Percentiles rank a stretch among this genome's conserved stretches.
Evolutionary conservation across 2,888 invertebrate genomes (phyloP).

Genomic region (Keiferia lycopersicella): DNA sequence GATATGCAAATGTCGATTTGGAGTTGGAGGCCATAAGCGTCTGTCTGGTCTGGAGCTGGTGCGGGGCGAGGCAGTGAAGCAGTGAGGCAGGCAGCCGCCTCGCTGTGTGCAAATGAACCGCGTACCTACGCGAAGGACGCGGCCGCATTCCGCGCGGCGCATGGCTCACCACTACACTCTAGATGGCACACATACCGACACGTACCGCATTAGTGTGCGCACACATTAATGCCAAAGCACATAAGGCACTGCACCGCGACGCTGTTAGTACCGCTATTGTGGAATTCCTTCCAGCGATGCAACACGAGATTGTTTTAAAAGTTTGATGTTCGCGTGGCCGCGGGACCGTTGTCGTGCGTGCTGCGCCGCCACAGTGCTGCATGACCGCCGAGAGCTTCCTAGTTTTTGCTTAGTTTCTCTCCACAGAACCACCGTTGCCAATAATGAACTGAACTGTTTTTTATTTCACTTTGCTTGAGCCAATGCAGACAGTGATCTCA

Average conservation of each 20-base stretch:
- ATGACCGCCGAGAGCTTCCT: conserved; percentile 22
- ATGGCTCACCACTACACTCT: conserved; percentile 57
- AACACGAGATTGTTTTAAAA: conserved; percentile 52
- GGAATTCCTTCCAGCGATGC: conserved; percentile 64
- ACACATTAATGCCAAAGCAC: conserved; percentile 57
- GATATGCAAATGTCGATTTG: conserved; percentile 64
- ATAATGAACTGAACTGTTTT: conserved; percentile 11
- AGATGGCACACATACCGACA: conserved; percentile 73
- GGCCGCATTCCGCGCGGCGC: conserved; percentile 70
- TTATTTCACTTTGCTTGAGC: not conserved
- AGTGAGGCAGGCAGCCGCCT: conserved; percentile 34
- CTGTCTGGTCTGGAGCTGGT: conserved; percentile 52
- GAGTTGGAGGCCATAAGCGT: conserved; percentile 71
- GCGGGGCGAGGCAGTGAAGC: conserved; percentile 16
- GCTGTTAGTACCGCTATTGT: conserved; percentile 55
- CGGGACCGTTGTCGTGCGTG: conserved; percentile 26
- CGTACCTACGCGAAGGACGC: conserved; percentile 73
- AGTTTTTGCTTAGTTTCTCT: conserved; percentile 13
- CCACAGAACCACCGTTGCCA: conserved; percentile 10
- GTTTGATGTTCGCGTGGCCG: conserved; percentile 26
- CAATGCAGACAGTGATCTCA: conserved; percentile 8
- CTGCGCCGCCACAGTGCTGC: conserved; percentile 3
- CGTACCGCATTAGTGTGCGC: conserved; percentile 50
- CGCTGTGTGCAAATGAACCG: conserved; percentile 77
- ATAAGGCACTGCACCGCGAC: conserved; percentile 60